Evolutionary conservation across 1,140 invertebrate genomes (phyloP).

Genomic region (Lutraria rhynchaena): DNA sequence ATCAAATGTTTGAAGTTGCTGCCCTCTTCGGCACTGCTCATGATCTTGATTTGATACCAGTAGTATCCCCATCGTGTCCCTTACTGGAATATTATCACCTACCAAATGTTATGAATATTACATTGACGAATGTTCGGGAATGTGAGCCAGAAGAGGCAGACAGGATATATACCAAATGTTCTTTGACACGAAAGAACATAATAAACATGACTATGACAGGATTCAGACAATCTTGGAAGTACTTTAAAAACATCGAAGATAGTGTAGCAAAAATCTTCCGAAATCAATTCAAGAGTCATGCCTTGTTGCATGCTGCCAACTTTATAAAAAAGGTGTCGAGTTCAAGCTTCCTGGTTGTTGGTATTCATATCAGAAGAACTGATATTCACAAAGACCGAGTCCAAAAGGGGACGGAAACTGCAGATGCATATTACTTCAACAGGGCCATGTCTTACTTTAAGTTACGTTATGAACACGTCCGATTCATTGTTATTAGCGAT

Average conservation of each 20-base stretch:
- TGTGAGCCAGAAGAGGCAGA: neutral
- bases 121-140: neutral
- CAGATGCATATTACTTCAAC: neutral
- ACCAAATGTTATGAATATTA: neutral
- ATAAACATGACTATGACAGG: neutral
- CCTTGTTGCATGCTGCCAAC: neutral
- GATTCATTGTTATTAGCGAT: no score
- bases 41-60: slow-evolving; percentile 6
- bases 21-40: neutral
- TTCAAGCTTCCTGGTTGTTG: neutral
- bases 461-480: neutral
- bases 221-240: no score
- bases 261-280: neutral
- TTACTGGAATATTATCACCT: neutral
- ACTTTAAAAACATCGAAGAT: no score
- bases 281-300: neutral
- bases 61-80: neutral
- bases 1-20: slow-evolving; percentile 4
- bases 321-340: neutral
- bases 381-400: no score
- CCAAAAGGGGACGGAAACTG: neutral
- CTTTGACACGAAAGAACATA: neutral
- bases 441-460: neutral
- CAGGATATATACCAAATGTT: neutral
- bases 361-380: neutral